Percentiles rank a stretch among this genome's conserved stretches.
These are phyloP conservation scores for Drusus annulatus DNA, from an alignment of 1,140 invertebrate genomes.

Conservation along the genomic window DNA sequence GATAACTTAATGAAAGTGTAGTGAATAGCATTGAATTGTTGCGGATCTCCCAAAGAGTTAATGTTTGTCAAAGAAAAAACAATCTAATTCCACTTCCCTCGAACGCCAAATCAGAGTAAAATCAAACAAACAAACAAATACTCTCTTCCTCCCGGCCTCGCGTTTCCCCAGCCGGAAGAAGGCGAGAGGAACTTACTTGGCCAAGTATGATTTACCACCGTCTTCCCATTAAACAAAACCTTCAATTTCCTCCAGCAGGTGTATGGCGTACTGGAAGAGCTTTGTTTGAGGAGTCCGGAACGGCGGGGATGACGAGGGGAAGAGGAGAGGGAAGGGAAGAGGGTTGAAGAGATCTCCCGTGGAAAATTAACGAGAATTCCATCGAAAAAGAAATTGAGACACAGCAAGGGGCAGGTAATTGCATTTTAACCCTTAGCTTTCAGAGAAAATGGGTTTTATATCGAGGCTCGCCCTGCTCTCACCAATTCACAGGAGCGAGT, in stretches of 20 bases:
- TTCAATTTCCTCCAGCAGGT: conserved; percentile 44
- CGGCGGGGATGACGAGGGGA: neutral
- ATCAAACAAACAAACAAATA: conserved; percentile 33
- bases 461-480: neutral
- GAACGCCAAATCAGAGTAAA: conserved; percentile 15
- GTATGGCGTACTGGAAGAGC: conserved; percentile 10
- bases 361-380: conserved; percentile 42
- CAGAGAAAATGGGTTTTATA: neutral
- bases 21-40: too few relatives aligned
- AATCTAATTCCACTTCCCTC: conserved; percentile 11
- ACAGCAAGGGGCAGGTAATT: conserved; percentile 34
- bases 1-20: too few relatives aligned
- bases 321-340: neutral
- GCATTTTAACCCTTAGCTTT: conserved; percentile 1
- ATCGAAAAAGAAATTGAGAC: conserved; percentile 35
- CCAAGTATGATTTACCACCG: conserved; percentile 46
- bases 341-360: conserved; percentile 12
- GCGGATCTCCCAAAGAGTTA: neutral
- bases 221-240: conserved; percentile 46
- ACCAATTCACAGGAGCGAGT: neutral
- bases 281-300: conserved; percentile 37
- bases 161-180: conserved; percentile 3
- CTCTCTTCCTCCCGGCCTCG: neutral
- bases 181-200: conserved; percentile 40
- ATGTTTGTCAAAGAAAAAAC: conserved; percentile 1